These are phyloP conservation scores for Drosophila fungiperda DNA, from an alignment of 2,888 invertebrate species.

Conservation along the genomic window DNA sequence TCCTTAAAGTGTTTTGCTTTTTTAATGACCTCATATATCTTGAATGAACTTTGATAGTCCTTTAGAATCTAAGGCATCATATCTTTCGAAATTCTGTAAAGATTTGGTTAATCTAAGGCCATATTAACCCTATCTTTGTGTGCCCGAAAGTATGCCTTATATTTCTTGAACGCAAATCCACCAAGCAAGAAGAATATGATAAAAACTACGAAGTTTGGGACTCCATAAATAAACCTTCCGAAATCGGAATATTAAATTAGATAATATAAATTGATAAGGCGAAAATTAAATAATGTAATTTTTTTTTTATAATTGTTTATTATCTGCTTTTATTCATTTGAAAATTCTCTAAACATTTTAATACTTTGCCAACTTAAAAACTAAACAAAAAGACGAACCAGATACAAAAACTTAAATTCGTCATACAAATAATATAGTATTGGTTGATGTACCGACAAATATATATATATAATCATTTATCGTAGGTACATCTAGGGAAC, in stretches of 20 bases:
- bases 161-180: not conserved
- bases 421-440: constrained; percentile 36
- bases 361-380: constrained; percentile 62
- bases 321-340: constrained; percentile 48
- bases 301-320: constrained; percentile 17
- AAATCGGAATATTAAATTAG: too few species aligned
- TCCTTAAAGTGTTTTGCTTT: not conserved
- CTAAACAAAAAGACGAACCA: constrained; percentile 57
- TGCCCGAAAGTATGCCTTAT: not conserved
- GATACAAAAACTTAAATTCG: constrained; percentile 60
- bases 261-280: not conserved
- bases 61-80: not conserved
- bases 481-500: constrained; percentile 30
- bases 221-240: not conserved
- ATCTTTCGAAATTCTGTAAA: not conserved
- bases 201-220: not conserved
- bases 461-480: constrained; percentile 7
- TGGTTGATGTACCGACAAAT: constrained; percentile 13
- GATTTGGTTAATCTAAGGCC: not conserved
- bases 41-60: not conserved
- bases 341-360: constrained; percentile 65
- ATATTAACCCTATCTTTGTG: not conserved
- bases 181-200: not conserved
- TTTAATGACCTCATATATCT: too few species aligned
- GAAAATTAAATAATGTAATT: not conserved